These are phyloP conservation scores for Urocolius indicus DNA, from an alignment of 2,113 vertebrate species.

Conservation along the genomic window DNA sequence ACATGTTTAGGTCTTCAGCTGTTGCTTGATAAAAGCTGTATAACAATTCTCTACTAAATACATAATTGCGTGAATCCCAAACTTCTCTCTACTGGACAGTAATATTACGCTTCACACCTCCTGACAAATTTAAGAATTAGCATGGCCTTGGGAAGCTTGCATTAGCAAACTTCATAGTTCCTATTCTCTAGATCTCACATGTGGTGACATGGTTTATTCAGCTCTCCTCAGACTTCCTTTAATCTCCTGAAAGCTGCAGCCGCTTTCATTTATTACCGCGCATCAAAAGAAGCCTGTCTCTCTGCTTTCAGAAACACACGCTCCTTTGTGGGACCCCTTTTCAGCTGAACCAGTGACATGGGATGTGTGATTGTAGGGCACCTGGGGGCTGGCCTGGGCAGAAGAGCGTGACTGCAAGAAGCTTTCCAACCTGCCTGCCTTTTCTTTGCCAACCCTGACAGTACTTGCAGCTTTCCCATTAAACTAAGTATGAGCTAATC, in stretches of 20 bases:
- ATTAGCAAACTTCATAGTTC: background rate
- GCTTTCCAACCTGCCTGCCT: background rate
- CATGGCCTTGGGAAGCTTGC: background rate
- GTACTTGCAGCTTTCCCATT: background rate
- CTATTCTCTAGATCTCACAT: conserved; percentile 2
- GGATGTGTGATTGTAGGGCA: rapidly evolving
- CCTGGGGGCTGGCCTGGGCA: background rate
- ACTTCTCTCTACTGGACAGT: background rate
- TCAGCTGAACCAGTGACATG: background rate
- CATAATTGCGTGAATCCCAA: background rate
- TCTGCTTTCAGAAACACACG: background rate
- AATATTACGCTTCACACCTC: background rate
- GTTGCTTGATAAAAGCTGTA: background rate
- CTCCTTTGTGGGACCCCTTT: background rate
- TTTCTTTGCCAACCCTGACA: background rate
- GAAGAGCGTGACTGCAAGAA: background rate
- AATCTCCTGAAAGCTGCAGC: conserved; percentile 36
- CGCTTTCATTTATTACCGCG: conserved; percentile 9
- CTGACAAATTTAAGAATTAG: background rate
- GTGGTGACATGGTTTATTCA: background rate
- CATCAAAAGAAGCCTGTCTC: background rate
- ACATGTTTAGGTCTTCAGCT: background rate
- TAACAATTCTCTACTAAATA: background rate
- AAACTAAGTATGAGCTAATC: background rate
- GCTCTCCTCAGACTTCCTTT: conserved; percentile 40